Evolutionary conservation across 2,888 invertebrate genomes (phyloP), one percentile per base, ranked within the genome.

Genomic region (Orthosia incerta): DNA sequence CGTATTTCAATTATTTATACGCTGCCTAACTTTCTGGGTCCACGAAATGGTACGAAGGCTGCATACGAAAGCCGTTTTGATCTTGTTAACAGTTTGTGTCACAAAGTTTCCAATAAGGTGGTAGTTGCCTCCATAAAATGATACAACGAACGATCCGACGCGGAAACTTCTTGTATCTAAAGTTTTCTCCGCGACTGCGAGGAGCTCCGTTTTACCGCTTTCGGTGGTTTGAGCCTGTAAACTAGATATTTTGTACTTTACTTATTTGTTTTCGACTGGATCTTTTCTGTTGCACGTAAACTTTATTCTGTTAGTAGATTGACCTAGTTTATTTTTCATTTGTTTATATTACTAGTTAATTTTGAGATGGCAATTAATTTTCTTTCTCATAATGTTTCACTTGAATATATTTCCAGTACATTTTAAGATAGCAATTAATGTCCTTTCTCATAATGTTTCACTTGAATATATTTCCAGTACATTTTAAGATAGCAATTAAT

Each of bases 41-140:
- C 56, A 39, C 23, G 31, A 64, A 78, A 71, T 67, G 16, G 62
- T 53, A 65, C 64, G 57, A 62, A 66, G 57, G 65, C n/a, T 55
- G 62, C 83, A 66, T 82, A 31, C 57, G 26, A 67, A 83, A 72
- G 55, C 53, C 66, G 15, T 67, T 67, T 72, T 67, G 79, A 79
- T 83, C 73, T 79, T 66, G 73, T 79, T 71, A 79, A 67, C 79
- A 79, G 79, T 79, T 83, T 83, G 48, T 72, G 79, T 79, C 71
- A 57, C 66, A 48, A 66, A 83, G 63, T 79, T 79, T 64, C 79
- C 74, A 79, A 83, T 79, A 79, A 61, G 72, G 72, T 39, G 73
- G 50, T 50, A 72, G 79, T 64, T 72, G 15, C 51, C 55, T 57
- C 79, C 71, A 79, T 79, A 83, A 83, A 79, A 57, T 79, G 79